phyloP scores from a whole-genome alignment of 2,888 invertebrate genomes.

The Steinernema carpocapsae region DNA sequence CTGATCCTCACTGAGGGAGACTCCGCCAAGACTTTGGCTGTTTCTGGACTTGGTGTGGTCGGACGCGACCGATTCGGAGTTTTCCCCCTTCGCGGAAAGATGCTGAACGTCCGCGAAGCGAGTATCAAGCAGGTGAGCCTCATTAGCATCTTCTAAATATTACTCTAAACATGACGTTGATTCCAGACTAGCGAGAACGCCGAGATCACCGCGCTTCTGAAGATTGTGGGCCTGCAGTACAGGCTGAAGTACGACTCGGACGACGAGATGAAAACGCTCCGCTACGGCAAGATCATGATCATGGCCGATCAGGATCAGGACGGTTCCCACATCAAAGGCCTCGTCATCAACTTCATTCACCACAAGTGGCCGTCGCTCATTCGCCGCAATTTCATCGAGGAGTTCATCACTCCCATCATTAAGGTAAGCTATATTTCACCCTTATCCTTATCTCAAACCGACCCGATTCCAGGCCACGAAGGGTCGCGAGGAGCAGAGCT shows the following conservation, averaged over 20 bases:
- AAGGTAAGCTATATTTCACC: no score
- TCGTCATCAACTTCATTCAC: constrained; percentile 97
- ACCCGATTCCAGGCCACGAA: constrained; percentile 75
- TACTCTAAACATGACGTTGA: no score
- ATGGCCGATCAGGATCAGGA: constrained; percentile 99
- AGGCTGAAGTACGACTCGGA: constrained; percentile 86
- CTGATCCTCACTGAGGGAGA: constrained; percentile 99
- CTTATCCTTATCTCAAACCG: background rate
- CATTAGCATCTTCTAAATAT: no score
- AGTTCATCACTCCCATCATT: constrained; percentile 98
- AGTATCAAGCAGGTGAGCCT: no score
- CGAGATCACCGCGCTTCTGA: constrained; percentile 93
- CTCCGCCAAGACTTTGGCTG: constrained; percentile 96
- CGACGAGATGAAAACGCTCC: constrained; percentile 86
- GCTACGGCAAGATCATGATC: constrained; percentile 96
- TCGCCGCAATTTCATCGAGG: constrained; percentile 83
- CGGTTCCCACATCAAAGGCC: constrained; percentile 96
- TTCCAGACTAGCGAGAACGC: constrained; percentile 89
- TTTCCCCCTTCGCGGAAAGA: constrained; percentile 93
- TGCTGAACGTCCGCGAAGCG: constrained; percentile 95
- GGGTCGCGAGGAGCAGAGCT: constrained; percentile 80
- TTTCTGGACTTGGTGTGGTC: constrained; percentile 87
- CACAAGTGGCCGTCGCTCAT: constrained; percentile 95
- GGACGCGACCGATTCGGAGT: constrained; percentile 77
- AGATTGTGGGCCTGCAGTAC: constrained; percentile 93